A percentile compares a stretch with the other conserved stretches of the same genome.
These are phyloP conservation scores for Timandra comae DNA, from an alignment of 2,888 invertebrate genomes.

Conservation along the genomic window DNA sequence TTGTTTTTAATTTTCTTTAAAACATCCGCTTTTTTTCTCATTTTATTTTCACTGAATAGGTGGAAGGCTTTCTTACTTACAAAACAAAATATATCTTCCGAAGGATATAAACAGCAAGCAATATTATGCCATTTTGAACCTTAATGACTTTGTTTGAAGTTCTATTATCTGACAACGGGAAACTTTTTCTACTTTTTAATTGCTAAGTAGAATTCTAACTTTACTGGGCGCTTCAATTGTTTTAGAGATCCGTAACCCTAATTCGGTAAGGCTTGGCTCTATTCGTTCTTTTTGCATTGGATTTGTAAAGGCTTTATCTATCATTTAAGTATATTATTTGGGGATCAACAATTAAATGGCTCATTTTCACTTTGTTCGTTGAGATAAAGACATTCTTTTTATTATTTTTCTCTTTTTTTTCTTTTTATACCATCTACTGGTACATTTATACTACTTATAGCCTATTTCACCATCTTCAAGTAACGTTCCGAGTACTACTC, in stretches of 20 bases:
- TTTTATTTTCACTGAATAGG: conserved; percentile 69
- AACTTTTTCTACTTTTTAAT: conserved; percentile 57
- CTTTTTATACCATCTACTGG: too few relatives aligned
- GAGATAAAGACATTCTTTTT: too few relatives aligned
- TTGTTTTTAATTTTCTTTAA: conserved; percentile 76
- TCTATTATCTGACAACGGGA: conserved; percentile 41
- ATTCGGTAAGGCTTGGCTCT: conserved; percentile 12
- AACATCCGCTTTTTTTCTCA: conserved; percentile 68
- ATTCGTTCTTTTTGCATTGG: background rate
- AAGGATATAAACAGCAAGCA: conserved; percentile 42
- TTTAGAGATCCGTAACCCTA: conserved; percentile 33
- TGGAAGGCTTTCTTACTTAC: conserved; percentile 67
- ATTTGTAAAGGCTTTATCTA: background rate
- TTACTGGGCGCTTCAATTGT: conserved; percentile 40
- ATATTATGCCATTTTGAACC: conserved; percentile 41
- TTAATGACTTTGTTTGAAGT: conserved; percentile 39
- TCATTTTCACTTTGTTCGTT: too few relatives aligned
- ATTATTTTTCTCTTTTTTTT: too few relatives aligned
- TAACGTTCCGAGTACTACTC: too few relatives aligned
- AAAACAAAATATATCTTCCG: conserved; percentile 55
- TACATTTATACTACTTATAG: too few relatives aligned
- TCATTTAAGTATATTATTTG: background rate
- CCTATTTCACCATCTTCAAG: too few relatives aligned
- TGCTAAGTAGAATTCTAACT: conserved; percentile 52
- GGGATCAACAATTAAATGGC: too few relatives aligned